Conservation (phyloP, 2,888 invertebrate species). For the Aplocera efformata region DNA sequence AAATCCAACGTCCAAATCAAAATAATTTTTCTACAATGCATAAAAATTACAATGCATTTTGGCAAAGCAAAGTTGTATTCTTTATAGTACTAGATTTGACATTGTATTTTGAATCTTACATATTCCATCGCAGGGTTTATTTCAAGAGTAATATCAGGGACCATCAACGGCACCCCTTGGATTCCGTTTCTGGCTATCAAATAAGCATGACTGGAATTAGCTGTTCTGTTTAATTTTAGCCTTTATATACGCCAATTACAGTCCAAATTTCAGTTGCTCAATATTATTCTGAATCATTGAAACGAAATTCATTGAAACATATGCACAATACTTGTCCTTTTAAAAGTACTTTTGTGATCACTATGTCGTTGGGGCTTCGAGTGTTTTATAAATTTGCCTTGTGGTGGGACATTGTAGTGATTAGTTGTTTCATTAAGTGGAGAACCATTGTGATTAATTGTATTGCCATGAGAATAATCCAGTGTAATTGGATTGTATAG, state of each 20-base stretch:
- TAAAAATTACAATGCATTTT: conserved; percentile 12
- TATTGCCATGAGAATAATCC: conserved; percentile 17
- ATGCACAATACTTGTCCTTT: conserved; percentile 53
- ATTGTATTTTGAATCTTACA: conserved; percentile 4
- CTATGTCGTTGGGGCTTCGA: conserved; percentile 45
- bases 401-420: conserved; percentile 36
- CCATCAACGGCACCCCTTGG: conserved; percentile 1
- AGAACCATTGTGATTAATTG: conserved; percentile 30
- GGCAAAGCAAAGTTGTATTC: conserved; percentile 11
- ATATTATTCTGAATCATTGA: background rate
- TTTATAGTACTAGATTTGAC: background rate
- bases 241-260: background rate
- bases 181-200: conserved; percentile 36
- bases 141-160: too few species aligned
- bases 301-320: conserved; percentile 46
- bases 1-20: background rate
- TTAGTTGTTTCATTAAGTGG: conserved; percentile 40
- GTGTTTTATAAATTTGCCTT: conserved; percentile 29
- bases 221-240: background rate
- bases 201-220: conserved; percentile 2
- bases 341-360: conserved; percentile 41
- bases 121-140: background rate
- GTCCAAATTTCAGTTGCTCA: background rate
- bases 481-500: background rate
- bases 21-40: background rate